Evolutionary conservation across 2,113 vertebrate genomes (phyloP), one percentile per base, ranked within the genome.

Genomic region (Saimiri boliviensis): DNA sequence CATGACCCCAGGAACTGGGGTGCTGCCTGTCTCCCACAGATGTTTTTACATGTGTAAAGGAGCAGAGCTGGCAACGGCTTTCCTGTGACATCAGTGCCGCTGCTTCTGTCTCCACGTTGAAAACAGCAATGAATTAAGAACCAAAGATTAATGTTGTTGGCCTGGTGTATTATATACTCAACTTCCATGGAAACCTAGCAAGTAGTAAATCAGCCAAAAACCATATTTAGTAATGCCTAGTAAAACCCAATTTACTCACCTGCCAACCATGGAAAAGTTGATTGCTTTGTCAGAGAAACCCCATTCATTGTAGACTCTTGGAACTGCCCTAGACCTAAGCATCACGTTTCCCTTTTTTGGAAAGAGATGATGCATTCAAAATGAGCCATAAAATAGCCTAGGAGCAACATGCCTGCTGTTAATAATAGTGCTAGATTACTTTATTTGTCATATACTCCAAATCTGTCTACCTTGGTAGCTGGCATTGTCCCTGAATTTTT

Each of bases 201-300:
- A 73, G 96, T 58, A 97, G 95, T 98, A 98, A 98, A 98, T 98
- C 97, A 97, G 93, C 95, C 98, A 94, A 92, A 98, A 93, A 23
- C 76, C 82, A 32, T 89, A 81, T 96, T 98, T 98, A 98, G 96
- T 97, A 98, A 97, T 81, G 86, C 86, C 94, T 94, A 95, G 54
- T 97, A 96, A 98, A 98, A 91, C 88, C 86, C 96, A 93, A 96
- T 96, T 98, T 96, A 97, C 94, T 98, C 97, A 98, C 96, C 97
- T 98, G 97, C 95, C 97, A 98, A 90, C 93, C 96, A 63, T 82
- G 94, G 92, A 98, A 92, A 97, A 91, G 58, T 47, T 89, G 97
- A 97, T 95, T 92, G 94, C 95, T 97, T 73, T 89, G 96, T 96
- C 96, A 93, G 95, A 93, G 86, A 40, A 98, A 54, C 84, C 85